Base-by-base conservation (phyloP, 1,140 invertebrate genomes). In the Penaeus chinensis region DNA sequence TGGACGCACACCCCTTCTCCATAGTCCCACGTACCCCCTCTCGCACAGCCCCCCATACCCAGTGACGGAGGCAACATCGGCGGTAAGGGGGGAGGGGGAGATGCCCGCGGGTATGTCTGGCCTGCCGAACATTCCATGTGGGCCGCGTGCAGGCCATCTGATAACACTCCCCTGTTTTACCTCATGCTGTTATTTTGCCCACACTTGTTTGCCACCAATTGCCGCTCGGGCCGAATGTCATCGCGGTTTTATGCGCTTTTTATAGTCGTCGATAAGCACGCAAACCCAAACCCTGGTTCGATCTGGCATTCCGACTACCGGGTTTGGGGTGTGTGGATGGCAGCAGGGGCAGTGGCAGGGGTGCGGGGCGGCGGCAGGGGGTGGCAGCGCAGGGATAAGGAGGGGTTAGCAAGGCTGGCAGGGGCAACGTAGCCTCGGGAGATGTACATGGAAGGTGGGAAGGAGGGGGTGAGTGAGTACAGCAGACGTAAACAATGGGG, bases 231-330 rank as follows among this genome's bases (percentile, higher is more conserved):
- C 71, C 24, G 27, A 74, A 74, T 74, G 71, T 74, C 71, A 74
- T 74, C 71, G 71, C 71, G 71, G 71, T 74, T 74, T 74, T 74
- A 74, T 74, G 42, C n/a, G 71, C 71, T 74, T 74, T 74, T 74
- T 74, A 74, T 74, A 37, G 69, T 37, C 69, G 69, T 18, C 69
- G 69, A 74, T 74, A 74, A 74, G 69, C 69, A 74, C 69, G 69
- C 69, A 74, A 37, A 18, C 69, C 24, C 22, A 27, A 24, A 24
- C 18, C 69, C 69, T 37, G 69, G 69, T 74, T 74, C 69, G 24
- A 74, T 74, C 69, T 74, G 69, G 69, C 22, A 74, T 74, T 27
- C 69, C 69, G 69, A 74, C 69, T 74, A 74, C 69, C 69, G 69
- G 69, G 69, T 74, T 74, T 74, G 69, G 69, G 11, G 69, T 24